A percentile compares a stretch with the other conserved stretches of the same genome.
These are phyloP conservation scores for Balaeniceps rex DNA, from an alignment of 2,113 vertebrate genomes.

Conservation along the genomic window DNA sequence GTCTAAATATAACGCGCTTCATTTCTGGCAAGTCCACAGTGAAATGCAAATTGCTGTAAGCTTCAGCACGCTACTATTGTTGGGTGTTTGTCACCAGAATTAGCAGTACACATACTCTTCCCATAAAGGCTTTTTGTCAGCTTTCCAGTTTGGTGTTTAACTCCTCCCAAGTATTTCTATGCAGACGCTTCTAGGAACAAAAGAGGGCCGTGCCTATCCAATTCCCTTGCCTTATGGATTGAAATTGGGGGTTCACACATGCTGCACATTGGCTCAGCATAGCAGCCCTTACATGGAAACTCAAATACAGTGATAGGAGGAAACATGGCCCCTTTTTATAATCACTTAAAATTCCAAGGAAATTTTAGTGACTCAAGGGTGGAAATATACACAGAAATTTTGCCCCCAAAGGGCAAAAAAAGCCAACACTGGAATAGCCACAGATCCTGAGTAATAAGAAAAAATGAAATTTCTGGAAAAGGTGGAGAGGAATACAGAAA, in stretches of 20 bases:
- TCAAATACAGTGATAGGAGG: fast-evolving
- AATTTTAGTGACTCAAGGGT: background rate
- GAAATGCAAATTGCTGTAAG: constrained; percentile 25
- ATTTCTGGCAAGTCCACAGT: constrained; percentile 37
- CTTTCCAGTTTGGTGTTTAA: background rate
- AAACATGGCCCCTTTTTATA: background rate
- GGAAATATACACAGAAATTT: background rate
- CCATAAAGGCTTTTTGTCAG: constrained; percentile 30
- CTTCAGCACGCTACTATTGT: constrained; percentile 40
- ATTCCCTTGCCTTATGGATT: background rate
- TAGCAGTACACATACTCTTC: constrained; percentile 33
- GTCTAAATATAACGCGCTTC: constrained; percentile 27
- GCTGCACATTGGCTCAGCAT: fast-evolving
- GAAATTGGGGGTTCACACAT: background rate
- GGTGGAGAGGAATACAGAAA: background rate
- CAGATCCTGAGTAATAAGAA: background rate
- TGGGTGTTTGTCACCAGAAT: constrained; percentile 50
- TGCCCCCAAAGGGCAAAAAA: background rate
- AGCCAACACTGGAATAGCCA: background rate
- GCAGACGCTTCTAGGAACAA: constrained; percentile 22
- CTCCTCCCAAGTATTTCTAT: constrained; percentile 7
- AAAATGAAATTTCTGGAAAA: background rate
- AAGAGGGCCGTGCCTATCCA: background rate
- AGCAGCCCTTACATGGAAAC: background rate
- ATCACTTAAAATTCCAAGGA: background rate